Base-by-base conservation (phyloP, 2,797 vertebrate species). In the Sandelia bainsii region DNA sequence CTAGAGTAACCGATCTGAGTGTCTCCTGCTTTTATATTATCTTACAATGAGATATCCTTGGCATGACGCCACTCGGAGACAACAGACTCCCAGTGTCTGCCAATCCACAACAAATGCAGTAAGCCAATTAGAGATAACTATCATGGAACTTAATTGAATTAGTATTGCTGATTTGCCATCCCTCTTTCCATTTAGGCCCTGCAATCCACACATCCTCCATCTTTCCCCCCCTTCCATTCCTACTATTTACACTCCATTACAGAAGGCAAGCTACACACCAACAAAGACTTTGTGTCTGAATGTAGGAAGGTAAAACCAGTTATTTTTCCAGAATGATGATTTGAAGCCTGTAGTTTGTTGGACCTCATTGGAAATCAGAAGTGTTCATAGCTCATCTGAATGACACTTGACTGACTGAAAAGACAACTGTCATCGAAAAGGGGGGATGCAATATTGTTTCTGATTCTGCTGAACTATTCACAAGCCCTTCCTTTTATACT, bases 81-180 rank as follows among this genome's bases (percentile, higher is more conserved):
- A 52, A 64, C 83, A 79, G 87, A 82, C 76, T 73, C 69, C 29
- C 22, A n/a, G 29, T 34, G 69, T 70, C 74, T 69, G 69, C 69
- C 64, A 44, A 75, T 82, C 82, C 81, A 65, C 74, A 66, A 2
- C 65, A 63, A 81, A 66, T 14, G 16, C 79, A 49, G 9, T 79
- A 82, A 86, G 62, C 85, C 83, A 86, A 86, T 84, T 85, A 85
- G 59, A 81, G 80, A 82, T 72, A 77, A 82, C 76, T 62, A 89
- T 85, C 69, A 61, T 68, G 72, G 74, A 76, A 58, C 60, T 19
- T 81, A 76, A 88, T 87, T 14, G 20, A 85, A 87, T 87, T 79
- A 85, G 80, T 48, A 76, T 84, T 42, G 40, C 74, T 74, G 66
- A 73, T 88, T 82, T 53, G n/a, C 79, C 64, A 59, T 78, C 67